Evolutionary conservation across 2,113 vertebrate genomes (phyloP).

Genomic region (human): GRCh38 chr4:71914001-71914500

Average conservation of each 20-base stretch:
- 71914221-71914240: neutral
- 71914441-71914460: neutral
- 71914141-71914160: neutral
- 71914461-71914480: neutral
- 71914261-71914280: neutral
- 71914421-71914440: neutral
- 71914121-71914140: too few species aligned
- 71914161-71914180: neutral
- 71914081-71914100: neutral
- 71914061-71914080: neutral
- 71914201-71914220: neutral
- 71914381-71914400: neutral
- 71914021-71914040: neutral
- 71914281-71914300: neutral
- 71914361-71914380: neutral
- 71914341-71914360: neutral
- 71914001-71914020: neutral
- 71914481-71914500: neutral
- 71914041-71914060: neutral
- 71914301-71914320: neutral
- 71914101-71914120: neutral
- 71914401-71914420: neutral
- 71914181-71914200: neutral
- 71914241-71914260: neutral
- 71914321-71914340: neutral